Evolutionary conservation across 2,888 invertebrate genomes (phyloP).

Genomic region (Plagodis dolabraria): DNA sequence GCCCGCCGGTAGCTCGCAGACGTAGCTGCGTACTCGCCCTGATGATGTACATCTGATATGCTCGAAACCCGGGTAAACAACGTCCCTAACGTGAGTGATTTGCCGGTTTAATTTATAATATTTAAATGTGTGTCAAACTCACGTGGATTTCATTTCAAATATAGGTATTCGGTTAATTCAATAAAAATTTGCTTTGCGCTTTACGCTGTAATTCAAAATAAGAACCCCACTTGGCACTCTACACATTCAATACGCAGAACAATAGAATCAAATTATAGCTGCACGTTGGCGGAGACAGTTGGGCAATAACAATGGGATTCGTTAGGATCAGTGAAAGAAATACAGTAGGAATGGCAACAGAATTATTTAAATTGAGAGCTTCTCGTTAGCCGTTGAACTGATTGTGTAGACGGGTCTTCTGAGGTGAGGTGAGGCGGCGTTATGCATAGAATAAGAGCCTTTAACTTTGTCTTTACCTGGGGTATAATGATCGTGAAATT

Average conservation of each 20-base stretch:
- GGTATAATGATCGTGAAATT: too few species aligned
- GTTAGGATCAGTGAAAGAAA: conserved; percentile 39
- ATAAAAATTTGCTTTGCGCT: background rate
- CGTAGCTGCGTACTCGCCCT: too few species aligned
- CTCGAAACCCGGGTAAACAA: too few species aligned
- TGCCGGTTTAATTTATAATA: too few species aligned
- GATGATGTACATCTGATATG: too few species aligned
- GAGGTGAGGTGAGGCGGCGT: conserved; percentile 16
- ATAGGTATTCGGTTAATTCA: too few species aligned
- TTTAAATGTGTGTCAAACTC: too few species aligned
- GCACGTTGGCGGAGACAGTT: conserved; percentile 10
- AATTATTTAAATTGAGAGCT: conserved; percentile 39
- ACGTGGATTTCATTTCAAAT: too few species aligned
- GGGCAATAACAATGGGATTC: conserved; percentile 39
- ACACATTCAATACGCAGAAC: conserved; percentile 8
- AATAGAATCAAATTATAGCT: conserved; percentile 21
- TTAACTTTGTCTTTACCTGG: too few species aligned
- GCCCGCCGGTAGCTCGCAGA: too few species aligned
- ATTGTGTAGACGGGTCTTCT: conserved; percentile 17
- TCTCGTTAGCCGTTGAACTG: conserved; percentile 36
- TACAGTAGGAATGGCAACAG: conserved; percentile 32
- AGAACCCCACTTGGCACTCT: background rate
- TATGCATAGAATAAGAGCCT: background rate
- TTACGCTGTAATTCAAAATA: background rate
- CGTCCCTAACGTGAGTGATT: too few species aligned